Evolutionary conservation across 2,888 invertebrate genomes (phyloP).

Genomic region (Drosophila kambysellisi): DNA sequence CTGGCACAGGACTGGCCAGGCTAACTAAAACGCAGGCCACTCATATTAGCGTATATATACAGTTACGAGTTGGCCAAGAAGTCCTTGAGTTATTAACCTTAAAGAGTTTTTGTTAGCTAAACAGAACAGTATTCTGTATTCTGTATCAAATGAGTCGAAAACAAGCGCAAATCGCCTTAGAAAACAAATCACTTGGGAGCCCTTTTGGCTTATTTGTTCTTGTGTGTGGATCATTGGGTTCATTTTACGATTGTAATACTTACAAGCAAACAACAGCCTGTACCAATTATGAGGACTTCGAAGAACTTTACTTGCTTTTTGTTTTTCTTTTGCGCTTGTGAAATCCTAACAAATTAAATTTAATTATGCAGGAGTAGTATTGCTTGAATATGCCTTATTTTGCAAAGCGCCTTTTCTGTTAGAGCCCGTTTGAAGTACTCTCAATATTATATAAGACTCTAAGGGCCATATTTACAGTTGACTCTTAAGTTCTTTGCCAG

Average conservation of each 20-base stretch:
- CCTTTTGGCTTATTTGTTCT: conserved; percentile 52
- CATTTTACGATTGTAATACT: conserved; percentile 31
- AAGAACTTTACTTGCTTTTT: conserved; percentile 13
- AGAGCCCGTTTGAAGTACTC: neutral
- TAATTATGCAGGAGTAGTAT: conserved; percentile 27
- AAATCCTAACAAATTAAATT: conserved; percentile 40
- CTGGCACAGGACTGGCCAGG: conserved; percentile 23
- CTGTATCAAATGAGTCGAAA: conserved; percentile 63
- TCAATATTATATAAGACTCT: neutral
- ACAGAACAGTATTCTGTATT: conserved; percentile 18
- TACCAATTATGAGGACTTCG: conserved; percentile 1
- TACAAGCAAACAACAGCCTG: conserved; percentile 20
- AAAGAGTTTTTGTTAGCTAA: conserved; percentile 40
- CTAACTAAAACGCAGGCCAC: conserved; percentile 11
- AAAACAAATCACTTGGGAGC: conserved; percentile 60
- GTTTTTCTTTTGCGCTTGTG: conserved; percentile 13
- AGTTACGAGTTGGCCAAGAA: conserved; percentile 32
- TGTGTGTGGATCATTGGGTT: conserved; percentile 38
- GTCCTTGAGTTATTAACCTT: conserved; percentile 70
- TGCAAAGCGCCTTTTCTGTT: conserved; percentile 4
- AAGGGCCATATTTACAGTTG: neutral
- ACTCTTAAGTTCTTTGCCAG: neutral
- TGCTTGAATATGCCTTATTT: conserved; percentile 3
- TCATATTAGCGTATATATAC: conserved; percentile 2
- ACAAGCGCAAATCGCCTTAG: conserved; percentile 48